Conservation (phyloP, 2,797 vertebrate species). For the Tokudaia muenninki region DNA sequence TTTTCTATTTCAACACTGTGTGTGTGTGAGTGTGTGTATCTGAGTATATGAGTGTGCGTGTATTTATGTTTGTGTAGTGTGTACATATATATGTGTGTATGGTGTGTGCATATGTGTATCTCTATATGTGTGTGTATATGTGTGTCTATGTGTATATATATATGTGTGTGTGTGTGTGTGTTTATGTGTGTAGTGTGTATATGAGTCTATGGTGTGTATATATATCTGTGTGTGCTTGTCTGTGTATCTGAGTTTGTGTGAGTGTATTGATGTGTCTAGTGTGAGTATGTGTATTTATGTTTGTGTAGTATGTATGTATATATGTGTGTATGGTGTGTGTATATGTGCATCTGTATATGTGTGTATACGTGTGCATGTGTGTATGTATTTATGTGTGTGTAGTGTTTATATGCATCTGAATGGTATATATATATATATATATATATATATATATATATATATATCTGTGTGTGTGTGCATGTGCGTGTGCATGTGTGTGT, state of each 20-base stretch:
- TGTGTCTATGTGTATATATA: too few relatives aligned
- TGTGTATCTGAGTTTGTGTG: neutral
- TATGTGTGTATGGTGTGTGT: too few relatives aligned
- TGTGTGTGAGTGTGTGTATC: neutral
- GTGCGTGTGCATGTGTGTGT: neutral
- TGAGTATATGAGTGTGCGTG: neutral
- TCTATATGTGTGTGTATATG: neutral
- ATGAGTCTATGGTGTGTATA: too few relatives aligned
- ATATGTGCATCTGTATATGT: too few relatives aligned
- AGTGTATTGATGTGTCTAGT: neutral
- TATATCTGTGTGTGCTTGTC: neutral
- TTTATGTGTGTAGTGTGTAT: neutral
- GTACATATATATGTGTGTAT: neutral
- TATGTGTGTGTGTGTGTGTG: neutral
- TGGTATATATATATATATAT: too few relatives aligned
- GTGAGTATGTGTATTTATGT: neutral
- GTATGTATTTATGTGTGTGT: neutral
- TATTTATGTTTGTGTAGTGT: neutral
- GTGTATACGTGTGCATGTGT: neutral
- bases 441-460: too few relatives aligned
- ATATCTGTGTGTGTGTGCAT: too few relatives aligned
- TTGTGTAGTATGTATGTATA: neutral
- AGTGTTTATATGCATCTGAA: too few relatives aligned
- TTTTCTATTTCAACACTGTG: constrained; percentile 19
- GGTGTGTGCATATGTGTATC: too few relatives aligned